phyloP scores from a whole-genome alignment of 1,140 invertebrate species.

The Cydia pomonella region DNA sequence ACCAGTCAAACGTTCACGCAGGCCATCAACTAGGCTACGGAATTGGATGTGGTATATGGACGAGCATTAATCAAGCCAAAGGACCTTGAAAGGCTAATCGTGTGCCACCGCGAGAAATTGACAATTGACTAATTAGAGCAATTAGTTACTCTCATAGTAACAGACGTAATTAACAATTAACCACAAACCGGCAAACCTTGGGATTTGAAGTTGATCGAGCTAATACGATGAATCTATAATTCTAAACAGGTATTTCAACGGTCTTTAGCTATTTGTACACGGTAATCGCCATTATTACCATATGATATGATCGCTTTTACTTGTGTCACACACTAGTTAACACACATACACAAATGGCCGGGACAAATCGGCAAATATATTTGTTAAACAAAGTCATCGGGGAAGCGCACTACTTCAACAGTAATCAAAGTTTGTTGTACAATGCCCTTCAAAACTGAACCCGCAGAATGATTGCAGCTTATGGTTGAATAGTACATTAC shows the following conservation, averaged over 20 bases:
- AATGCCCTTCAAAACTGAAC: too few relatives aligned
- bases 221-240: background rate
- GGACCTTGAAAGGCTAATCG: conserved; percentile 24
- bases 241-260: background rate
- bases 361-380: too few relatives aligned
- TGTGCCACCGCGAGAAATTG: conserved; percentile 27
- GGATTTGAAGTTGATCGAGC: background rate
- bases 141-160: conserved; percentile 13
- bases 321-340: too few relatives aligned
- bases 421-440: too few relatives aligned
- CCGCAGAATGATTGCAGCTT: background rate
- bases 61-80: conserved; percentile 28
- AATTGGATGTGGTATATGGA: conserved; percentile 27
- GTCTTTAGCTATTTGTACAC: too few relatives aligned
- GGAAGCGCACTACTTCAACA: too few relatives aligned
- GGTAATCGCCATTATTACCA: too few relatives aligned
- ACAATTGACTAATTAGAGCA: conserved; percentile 25
- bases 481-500: too few relatives aligned
- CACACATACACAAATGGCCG: too few relatives aligned
- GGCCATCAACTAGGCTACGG: conserved; percentile 18
- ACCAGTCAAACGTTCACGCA: background rate
- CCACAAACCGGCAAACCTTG: background rate
- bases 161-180: conserved; percentile 6
- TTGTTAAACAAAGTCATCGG: too few relatives aligned
- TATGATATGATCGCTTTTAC: too few relatives aligned